Conservation (phyloP, 2,113 vertebrate genomes). For the Nematolebias whitei region DNA sequence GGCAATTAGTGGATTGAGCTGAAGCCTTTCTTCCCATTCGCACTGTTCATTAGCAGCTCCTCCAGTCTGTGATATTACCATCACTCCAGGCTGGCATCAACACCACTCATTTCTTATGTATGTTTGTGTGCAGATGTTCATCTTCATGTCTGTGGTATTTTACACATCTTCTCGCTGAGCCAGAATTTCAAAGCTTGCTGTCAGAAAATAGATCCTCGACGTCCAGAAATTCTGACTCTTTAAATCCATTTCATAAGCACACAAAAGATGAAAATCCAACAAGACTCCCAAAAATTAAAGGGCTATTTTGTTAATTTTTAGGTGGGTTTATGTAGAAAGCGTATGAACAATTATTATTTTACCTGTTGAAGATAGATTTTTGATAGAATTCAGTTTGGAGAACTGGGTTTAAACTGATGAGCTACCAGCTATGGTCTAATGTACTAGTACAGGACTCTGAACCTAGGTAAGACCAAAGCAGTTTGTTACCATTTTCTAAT, state of each 20-base stretch:
- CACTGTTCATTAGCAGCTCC: constrained; percentile 81
- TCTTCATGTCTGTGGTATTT: constrained; percentile 54
- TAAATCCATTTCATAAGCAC: constrained; percentile 68
- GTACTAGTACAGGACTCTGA: no score
- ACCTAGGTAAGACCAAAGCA: no score
- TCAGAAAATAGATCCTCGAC: constrained; percentile 66
- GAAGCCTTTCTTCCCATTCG: constrained; percentile 80
- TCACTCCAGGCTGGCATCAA: constrained; percentile 75
- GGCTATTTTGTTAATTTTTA: no score
- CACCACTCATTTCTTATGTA: constrained; percentile 59
- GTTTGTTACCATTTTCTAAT: no score
- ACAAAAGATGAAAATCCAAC: constrained; percentile 53
- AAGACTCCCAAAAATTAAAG: constrained; percentile 37
- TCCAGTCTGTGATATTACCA: constrained; percentile 79
- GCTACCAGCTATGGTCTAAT: no score
- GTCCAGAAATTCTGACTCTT: constrained; percentile 55
- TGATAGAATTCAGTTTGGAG: no score
- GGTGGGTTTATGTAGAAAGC: no score
- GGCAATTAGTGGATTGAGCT: constrained; percentile 82
- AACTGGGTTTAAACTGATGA: no score
- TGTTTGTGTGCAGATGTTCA: constrained; percentile 42
- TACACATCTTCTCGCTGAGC: constrained; percentile 53
- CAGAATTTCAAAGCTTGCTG: constrained; percentile 63
- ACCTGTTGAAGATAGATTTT: no score
- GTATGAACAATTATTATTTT: no score